phyloP scores from a whole-genome alignment of 2,888 invertebrate genomes.

The Tenthredo scrophulariae region DNA sequence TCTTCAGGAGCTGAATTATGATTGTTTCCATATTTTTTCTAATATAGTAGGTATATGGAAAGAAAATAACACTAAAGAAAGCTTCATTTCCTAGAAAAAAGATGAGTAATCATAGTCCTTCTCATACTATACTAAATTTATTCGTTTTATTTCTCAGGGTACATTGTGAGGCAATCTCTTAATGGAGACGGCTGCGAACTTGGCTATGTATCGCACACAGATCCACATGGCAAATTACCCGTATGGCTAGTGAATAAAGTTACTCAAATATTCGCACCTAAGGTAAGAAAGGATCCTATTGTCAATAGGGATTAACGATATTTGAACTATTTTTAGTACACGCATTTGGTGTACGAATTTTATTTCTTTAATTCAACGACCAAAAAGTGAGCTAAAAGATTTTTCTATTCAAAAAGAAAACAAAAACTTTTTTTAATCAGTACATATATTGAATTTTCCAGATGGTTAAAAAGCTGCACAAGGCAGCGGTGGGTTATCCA shows the following conservation, averaged over 20 bases:
- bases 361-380: neutral
- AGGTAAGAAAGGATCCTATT: slow-evolving; percentile 77
- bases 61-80: neutral
- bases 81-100: neutral
- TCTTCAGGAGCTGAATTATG: neutral
- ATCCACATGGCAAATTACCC: slow-evolving; percentile 92
- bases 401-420: too few species aligned
- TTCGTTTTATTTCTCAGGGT: slow-evolving; percentile 78
- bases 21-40: slow-evolving; percentile 15
- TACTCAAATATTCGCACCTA: slow-evolving; percentile 92
- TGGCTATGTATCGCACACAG: slow-evolving; percentile 94
- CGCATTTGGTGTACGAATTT: neutral
- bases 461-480: slow-evolving; percentile 89
- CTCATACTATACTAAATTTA: slow-evolving; percentile 3
- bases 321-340: neutral
- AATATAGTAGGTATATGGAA: slow-evolving; percentile 15
- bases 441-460: slow-evolving; percentile 66
- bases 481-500: slow-evolving; percentile 90
- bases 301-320: neutral
- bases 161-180: slow-evolving; percentile 82
- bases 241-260: slow-evolving; percentile 94
- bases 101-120: neutral
- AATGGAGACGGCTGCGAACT: slow-evolving; percentile 86
- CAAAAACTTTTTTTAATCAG: neutral
- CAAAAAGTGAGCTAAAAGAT: neutral